These are phyloP conservation scores for Pyxicephalus adspersus DNA, from an alignment of 2,113 vertebrate genomes.

Conservation along the genomic window DNA sequence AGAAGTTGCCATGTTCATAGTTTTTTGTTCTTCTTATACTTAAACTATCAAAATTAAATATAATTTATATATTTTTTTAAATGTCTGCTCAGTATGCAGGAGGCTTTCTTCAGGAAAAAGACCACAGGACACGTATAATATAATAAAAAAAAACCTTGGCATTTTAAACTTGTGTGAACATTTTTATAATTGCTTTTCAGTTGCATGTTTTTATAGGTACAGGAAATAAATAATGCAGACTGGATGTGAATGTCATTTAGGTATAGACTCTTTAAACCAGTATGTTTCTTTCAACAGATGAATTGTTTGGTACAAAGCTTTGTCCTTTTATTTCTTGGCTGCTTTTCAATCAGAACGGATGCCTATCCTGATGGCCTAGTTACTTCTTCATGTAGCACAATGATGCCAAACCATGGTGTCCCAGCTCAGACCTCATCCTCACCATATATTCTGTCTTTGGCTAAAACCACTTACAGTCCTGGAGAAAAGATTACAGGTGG, in stretches of 20 bases:
- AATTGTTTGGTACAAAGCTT: not conserved
- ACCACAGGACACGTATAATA: too few relatives aligned
- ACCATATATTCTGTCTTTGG: constrained; percentile 47
- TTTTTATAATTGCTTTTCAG: too few relatives aligned
- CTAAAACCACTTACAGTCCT: constrained; percentile 40
- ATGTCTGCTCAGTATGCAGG: too few relatives aligned
- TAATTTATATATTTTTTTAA: too few relatives aligned
- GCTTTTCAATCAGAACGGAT: not conserved
- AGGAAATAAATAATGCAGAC: not conserved
- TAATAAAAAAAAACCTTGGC: too few relatives aligned
- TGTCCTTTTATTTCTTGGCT: not conserved
- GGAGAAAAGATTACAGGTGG: constrained; percentile 66
- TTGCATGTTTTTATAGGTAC: too few relatives aligned
- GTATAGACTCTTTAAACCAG: not conserved
- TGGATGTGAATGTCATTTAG: not conserved
- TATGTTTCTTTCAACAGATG: constrained; percentile 1
- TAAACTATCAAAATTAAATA: too few relatives aligned
- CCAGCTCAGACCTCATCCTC: constrained; percentile 3
- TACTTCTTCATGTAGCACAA: constrained; percentile 32
- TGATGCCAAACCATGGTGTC: constrained; percentile 52
- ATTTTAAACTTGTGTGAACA: too few relatives aligned
- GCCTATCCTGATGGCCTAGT: constrained; percentile 57
- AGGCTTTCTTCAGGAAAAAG: too few relatives aligned
- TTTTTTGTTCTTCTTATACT: too few relatives aligned
- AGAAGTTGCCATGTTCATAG: too few relatives aligned